Evolutionary conservation across 2,113 vertebrate species (phyloP), one percentile per base, ranked within the genome.

Genomic region (Eublepharis macularius): DNA sequence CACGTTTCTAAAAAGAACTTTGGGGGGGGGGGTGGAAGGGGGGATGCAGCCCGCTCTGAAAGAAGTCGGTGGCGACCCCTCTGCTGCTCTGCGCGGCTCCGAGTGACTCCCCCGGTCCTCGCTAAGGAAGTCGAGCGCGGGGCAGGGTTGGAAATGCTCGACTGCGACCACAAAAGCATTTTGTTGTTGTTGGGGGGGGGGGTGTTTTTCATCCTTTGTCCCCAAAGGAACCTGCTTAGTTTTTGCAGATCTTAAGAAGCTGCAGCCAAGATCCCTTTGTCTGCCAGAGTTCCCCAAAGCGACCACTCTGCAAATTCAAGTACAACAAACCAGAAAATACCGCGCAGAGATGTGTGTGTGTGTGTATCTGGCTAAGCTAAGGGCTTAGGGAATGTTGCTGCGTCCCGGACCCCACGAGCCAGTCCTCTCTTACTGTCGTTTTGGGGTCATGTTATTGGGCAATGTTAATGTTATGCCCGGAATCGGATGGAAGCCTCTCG

Each of bases 201-300:
- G 54, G 24, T 63, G 26, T 54, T 45, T 36, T 36, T 9, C 2
- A 4, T 34, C 24, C 32, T 26, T 17, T 39, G 34, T 36, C 47
- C 24, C 32, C 13, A 2, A 24, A 81, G n/a, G 11, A n/a, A 75
- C 39, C 70, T 34, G 49, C 45, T 63, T n/a, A 45, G 82, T 26
- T 1, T 12, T 14, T 81, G 76, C 74, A 34, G 29, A 9, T n/a
- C 51, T 79, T 49, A 85, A 70, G 14, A 78, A 79, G 2, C 12
- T 32, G 34, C 14, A 36, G 41, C 78, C 89, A 24, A 81, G 72
- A 81, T n/a, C 2, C 81, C 29, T 83, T 79, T 73, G 68, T 72
- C 54, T 79, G 80, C 86, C 24, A 3, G 29, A 12, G 75, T 91
- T 90, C 89, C 80, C 19, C 11, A 19, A 21, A 11, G 51, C 47